phyloP scores from a whole-genome alignment of 2,113 vertebrate species.

The Psettodes erumei region DNA sequence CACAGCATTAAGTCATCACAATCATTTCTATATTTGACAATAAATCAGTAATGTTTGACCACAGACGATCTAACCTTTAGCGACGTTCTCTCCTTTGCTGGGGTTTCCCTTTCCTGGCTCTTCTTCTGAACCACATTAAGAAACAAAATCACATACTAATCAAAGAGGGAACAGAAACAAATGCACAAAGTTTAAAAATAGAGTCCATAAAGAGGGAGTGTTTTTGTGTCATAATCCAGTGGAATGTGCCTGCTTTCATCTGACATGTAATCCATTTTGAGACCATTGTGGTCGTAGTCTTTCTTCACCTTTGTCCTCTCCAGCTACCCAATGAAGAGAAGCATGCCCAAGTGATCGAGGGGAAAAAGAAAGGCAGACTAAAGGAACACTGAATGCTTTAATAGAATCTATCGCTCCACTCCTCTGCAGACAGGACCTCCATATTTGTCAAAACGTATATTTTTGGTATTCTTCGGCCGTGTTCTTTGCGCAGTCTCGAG shows the following conservation, averaged over 20 bases:
- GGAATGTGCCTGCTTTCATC: conserved; percentile 89
- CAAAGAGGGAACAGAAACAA: background rate
- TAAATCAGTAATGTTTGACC: background rate
- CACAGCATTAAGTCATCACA: too few relatives aligned
- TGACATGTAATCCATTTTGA: conserved; percentile 95
- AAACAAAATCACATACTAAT: background rate
- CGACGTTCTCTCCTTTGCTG: conserved; percentile 85
- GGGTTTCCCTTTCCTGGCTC: conserved; percentile 85
- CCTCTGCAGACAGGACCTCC: too few relatives aligned
- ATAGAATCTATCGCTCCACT: too few relatives aligned
- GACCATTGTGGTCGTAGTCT: conserved; percentile 91
- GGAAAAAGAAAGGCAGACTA: too few relatives aligned
- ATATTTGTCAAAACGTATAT: too few relatives aligned
- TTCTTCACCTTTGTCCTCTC: conserved; percentile 76
- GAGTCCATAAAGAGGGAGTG: too few relatives aligned
- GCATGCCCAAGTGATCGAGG: background rate
- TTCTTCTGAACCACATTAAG: conserved; percentile 83
- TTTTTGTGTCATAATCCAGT: too few relatives aligned
- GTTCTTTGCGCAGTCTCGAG: too few relatives aligned
- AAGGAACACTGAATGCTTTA: too few relatives aligned
- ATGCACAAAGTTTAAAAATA: too few relatives aligned
- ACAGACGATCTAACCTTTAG: conserved; percentile 83
- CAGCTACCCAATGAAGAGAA: conserved; percentile 67
- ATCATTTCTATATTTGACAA: too few relatives aligned
- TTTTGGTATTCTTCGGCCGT: too few relatives aligned